Evolutionary conservation across 2,113 vertebrate species (phyloP).

Genomic region (Hippocampus abdominalis): DNA sequence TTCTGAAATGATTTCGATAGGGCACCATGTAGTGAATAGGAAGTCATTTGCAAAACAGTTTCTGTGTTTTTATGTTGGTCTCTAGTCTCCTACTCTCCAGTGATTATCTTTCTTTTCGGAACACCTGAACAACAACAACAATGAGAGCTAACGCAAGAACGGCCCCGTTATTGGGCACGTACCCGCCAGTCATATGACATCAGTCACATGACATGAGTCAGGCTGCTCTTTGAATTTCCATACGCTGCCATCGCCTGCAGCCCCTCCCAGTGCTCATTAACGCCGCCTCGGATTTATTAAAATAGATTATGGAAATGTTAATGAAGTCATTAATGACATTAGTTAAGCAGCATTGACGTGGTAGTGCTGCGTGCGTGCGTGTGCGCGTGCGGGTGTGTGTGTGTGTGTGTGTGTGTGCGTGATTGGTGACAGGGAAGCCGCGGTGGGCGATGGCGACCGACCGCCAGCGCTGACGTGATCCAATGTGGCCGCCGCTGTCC

Average conservation of each 20-base stretch:
- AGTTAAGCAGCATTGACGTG: slow-evolving; percentile 82
- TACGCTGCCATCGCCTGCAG: slow-evolving; percentile 72
- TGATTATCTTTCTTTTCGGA: neutral
- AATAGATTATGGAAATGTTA: slow-evolving; percentile 84
- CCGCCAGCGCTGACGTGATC: slow-evolving; percentile 67
- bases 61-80: neutral
- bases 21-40: too few species aligned
- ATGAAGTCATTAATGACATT: slow-evolving; percentile 86
- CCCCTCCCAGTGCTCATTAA: slow-evolving; percentile 76
- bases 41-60: neutral
- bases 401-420: slow-evolving; percentile 48
- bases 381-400: slow-evolving; percentile 32
- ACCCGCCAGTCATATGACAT: slow-evolving; percentile 65
- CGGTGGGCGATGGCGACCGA: slow-evolving; percentile 61
- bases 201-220: slow-evolving; percentile 57
- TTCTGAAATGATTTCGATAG: neutral
- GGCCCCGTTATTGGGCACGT: slow-evolving; percentile 57
- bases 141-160: neutral
- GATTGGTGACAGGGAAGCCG: slow-evolving; percentile 68
- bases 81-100: neutral
- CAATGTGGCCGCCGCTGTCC: slow-evolving; percentile 65
- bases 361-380: slow-evolving; percentile 59
- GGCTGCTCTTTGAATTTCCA: slow-evolving; percentile 63
- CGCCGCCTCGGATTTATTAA: slow-evolving; percentile 80
- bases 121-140: neutral